phyloP scores from a whole-genome alignment of 2,113 vertebrate species.

The Nycticorax nycticorax region DNA sequence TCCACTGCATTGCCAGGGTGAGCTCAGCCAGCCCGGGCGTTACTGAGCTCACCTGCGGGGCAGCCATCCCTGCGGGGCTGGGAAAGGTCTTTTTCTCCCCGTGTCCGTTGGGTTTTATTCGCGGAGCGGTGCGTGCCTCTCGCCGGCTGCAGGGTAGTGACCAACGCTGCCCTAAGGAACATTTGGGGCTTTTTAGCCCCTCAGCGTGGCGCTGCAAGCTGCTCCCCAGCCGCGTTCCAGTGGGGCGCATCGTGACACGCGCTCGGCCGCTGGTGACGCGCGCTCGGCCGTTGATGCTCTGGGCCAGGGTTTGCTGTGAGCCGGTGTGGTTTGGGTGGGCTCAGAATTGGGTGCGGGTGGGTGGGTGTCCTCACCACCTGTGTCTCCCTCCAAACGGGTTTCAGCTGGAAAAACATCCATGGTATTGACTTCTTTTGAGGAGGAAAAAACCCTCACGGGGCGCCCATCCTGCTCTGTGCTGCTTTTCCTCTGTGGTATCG shows the following conservation, averaged over 20 bases:
- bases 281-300: accelerated
- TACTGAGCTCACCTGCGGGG: accelerated
- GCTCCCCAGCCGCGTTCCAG: accelerated
- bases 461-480: accelerated
- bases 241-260: accelerated
- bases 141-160: accelerated
- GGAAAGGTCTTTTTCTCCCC: too few species aligned
- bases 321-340: not conserved
- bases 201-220: accelerated
- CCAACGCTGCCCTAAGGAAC: not conserved
- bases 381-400: accelerated
- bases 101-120: accelerated
- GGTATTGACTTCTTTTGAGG: not conserved
- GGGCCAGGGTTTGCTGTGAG: accelerated
- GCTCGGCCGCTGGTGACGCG: accelerated
- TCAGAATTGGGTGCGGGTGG: not conserved
- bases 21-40: accelerated
- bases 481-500: accelerated
- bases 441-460: accelerated
- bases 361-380: accelerated
- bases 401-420: not conserved
- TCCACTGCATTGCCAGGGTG: accelerated
- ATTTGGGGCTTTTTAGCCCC: not conserved
- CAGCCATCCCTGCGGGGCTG: too few species aligned
- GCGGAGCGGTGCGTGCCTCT: accelerated